phyloP scores from a whole-genome alignment of 2,797 vertebrate genomes.

The Falco peregrinus region DNA sequence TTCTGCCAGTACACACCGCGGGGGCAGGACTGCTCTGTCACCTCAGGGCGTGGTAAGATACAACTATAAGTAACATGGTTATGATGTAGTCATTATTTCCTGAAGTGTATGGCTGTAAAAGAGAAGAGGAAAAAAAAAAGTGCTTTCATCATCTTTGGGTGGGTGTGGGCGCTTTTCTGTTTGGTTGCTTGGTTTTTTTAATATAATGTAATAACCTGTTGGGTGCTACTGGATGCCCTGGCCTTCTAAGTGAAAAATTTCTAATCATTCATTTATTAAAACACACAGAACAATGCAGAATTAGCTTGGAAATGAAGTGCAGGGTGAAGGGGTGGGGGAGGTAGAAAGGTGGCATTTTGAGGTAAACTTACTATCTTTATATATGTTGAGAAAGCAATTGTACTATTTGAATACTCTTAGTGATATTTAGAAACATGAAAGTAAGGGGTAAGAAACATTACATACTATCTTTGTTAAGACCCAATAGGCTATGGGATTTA shows the following conservation, averaged over 20 bases:
- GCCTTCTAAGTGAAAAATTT: neutral
- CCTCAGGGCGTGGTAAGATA: conserved; percentile 74
- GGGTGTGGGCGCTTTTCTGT: neutral
- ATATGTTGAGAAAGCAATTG: neutral
- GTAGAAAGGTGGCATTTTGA: neutral
- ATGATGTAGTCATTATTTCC: neutral
- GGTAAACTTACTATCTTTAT: neutral
- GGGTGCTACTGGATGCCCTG: neutral
- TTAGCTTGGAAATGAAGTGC: neutral
- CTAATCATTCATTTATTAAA: neutral
- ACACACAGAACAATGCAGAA: neutral
- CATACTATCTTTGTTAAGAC: accelerated
- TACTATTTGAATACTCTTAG: neutral
- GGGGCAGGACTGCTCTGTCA: conserved; percentile 71
- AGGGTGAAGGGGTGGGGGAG: neutral
- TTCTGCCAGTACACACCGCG: conserved; percentile 61
- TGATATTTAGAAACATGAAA: neutral
- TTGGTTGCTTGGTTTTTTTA: neutral
- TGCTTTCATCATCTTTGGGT: neutral
- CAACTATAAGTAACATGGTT: neutral
- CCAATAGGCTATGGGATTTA: neutral
- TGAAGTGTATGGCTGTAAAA: neutral
- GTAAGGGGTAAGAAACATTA: neutral
- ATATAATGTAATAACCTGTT: neutral
- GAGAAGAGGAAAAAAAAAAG: accelerated